phyloP scores from a whole-genome alignment of 2,888 invertebrate genomes.

The Vanessa cardui region DNA sequence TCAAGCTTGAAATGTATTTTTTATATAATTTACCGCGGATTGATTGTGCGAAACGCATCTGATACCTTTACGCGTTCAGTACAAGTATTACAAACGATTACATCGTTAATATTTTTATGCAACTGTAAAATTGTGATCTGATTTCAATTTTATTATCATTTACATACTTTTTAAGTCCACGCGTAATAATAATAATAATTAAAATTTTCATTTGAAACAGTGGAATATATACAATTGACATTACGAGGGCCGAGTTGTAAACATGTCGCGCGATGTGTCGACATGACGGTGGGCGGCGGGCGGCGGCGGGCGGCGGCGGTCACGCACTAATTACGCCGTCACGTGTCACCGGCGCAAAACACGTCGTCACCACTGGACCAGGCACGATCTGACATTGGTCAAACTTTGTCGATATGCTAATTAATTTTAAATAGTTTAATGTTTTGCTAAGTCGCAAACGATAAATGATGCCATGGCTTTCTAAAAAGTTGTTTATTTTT shows the following conservation, averaged over 20 bases:
- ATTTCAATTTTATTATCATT: no score
- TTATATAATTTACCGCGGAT: constrained; percentile 82
- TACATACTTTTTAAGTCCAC: no score
- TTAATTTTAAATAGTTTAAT: constrained; percentile 31
- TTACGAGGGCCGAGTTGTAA: constrained; percentile 46
- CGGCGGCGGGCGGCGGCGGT: constrained; percentile 52
- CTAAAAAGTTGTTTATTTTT: no score
- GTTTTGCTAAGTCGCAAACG: neutral
- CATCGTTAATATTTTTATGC: neutral
- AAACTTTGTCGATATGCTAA: constrained; percentile 40
- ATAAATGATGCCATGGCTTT: neutral
- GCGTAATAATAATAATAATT: neutral
- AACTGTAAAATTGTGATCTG: no score
- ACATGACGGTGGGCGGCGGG: constrained; percentile 52
- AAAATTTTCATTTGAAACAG: neutral
- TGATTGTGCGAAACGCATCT: constrained; percentile 71
- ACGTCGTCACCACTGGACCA: constrained; percentile 52
- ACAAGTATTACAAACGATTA: neutral
- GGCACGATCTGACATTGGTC: constrained; percentile 36
- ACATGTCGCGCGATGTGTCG: constrained; percentile 49
- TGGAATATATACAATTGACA: constrained; percentile 32
- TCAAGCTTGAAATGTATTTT: constrained; percentile 84
- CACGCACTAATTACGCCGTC: constrained; percentile 77
- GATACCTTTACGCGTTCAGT: constrained; percentile 49
- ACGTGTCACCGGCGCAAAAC: constrained; percentile 73